These are phyloP conservation scores for Decapterus maruadsi DNA, from an alignment of 2,797 vertebrate genomes.

Conservation along the genomic window DNA sequence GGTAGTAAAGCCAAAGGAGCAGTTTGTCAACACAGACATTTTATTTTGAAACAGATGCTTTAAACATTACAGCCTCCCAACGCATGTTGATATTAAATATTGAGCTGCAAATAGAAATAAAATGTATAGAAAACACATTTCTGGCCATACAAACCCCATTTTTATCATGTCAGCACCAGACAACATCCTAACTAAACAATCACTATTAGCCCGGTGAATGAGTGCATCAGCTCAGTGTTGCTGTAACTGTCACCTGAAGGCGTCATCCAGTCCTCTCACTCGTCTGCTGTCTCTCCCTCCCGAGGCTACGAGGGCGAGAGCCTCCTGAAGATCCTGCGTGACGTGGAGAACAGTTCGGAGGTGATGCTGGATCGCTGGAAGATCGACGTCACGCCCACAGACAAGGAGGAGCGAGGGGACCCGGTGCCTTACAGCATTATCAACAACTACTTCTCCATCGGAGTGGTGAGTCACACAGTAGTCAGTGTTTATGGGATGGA, in stretches of 20 bases:
- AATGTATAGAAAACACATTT: background rate
- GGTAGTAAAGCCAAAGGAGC: background rate
- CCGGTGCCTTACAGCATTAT: constrained; percentile 96
- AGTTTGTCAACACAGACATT: background rate
- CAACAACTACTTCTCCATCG: constrained; percentile 98
- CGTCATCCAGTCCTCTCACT: background rate
- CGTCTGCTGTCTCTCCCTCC: constrained; percentile 1
- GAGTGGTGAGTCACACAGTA: constrained; percentile 89
- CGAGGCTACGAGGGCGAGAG: constrained; percentile 95
- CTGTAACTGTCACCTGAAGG: background rate
- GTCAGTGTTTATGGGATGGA: background rate
- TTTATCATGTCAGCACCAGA: background rate
- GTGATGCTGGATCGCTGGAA: constrained; percentile 95
- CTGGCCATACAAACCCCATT: background rate
- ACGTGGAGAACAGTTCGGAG: constrained; percentile 92
- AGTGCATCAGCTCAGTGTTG: background rate
- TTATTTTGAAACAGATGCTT: too few species aligned
- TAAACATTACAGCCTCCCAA: too few species aligned
- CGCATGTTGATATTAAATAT: too few species aligned
- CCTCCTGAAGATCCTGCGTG: constrained; percentile 92
- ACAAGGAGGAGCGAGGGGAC: constrained; percentile 95
- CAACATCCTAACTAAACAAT: background rate
- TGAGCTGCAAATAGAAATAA: background rate
- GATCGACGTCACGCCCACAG: constrained; percentile 91
- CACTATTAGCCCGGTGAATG: background rate